Percentiles rank a stretch among this genome's conserved stretches.
These are phyloP conservation scores for Drosophila nigromelanica DNA, from an alignment of 1,140 invertebrate genomes.

Conservation along the genomic window DNA sequence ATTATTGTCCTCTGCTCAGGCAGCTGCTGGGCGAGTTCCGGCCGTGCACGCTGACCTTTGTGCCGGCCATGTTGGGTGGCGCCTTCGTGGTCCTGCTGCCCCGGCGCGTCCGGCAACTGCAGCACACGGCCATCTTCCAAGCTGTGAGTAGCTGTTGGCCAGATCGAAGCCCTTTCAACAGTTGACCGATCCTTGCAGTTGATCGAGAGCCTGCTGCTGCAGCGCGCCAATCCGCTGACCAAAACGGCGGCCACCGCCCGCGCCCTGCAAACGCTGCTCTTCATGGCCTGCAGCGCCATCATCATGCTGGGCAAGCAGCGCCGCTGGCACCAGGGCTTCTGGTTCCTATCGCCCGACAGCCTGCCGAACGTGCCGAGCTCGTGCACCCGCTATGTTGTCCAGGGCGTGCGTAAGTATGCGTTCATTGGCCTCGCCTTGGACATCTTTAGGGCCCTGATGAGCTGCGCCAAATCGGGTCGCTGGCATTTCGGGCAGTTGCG, in stretches of 20 bases:
- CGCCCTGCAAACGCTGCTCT: slow-evolving; percentile 44
- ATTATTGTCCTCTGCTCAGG: slow-evolving; percentile 5
- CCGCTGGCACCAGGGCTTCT: slow-evolving; percentile 49
- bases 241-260: slow-evolving; percentile 22
- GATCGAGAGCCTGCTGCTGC: slow-evolving; percentile 53
- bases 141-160: slow-evolving; percentile 41
- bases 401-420: slow-evolving; percentile 57
- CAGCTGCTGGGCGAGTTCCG: slow-evolving; percentile 47
- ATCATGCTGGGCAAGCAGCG: slow-evolving; percentile 54
- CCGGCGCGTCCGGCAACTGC: slow-evolving; percentile 39
- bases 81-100: slow-evolving; percentile 6
- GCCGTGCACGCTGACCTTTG: slow-evolving; percentile 25
- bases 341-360: slow-evolving; percentile 50
- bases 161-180: too few relatives aligned
- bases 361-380: background rate
- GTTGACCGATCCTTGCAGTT: slow-evolving; percentile 18
- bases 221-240: slow-evolving; percentile 32
- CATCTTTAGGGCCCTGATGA: slow-evolving; percentile 44
- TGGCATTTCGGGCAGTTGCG: slow-evolving; percentile 35
- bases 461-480: slow-evolving; percentile 18
- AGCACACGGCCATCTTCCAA: slow-evolving; percentile 55
- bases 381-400: slow-evolving; percentile 21
- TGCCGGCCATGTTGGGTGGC: slow-evolving; percentile 53
- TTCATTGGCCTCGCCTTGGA: slow-evolving; percentile 54
- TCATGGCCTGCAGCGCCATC: slow-evolving; percentile 55